phyloP scores from a whole-genome alignment of 1,140 invertebrate species.

The Drosophila burlai region DNA sequence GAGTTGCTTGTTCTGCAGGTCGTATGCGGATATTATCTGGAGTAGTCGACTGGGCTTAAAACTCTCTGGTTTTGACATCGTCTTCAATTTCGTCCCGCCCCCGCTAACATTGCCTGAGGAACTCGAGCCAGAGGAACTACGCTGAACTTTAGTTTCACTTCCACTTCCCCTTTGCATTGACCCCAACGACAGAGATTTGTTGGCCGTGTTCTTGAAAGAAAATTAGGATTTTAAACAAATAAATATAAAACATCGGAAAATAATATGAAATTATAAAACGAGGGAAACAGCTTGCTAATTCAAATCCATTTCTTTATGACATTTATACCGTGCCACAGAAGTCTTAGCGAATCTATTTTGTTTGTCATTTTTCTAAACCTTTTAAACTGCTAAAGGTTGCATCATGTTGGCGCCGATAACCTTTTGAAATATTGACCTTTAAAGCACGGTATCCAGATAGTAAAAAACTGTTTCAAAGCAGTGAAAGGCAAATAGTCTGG shows the following conservation, averaged over 20 bases:
- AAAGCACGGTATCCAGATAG: no score
- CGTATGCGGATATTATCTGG: conserved; percentile 74
- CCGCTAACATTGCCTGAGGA: conserved; percentile 34
- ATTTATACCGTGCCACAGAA: no score
- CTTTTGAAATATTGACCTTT: no score
- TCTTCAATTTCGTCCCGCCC: background rate
- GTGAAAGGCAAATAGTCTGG: no score
- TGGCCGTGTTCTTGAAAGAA: background rate
- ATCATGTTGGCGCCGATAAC: no score
- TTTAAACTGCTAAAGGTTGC: no score
- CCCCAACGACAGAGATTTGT: conserved; percentile 21
- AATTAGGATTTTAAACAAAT: background rate
- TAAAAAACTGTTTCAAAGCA: no score
- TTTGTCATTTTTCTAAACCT: no score
- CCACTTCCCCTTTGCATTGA: conserved; percentile 13
- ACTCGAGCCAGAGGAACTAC: conserved; percentile 65
- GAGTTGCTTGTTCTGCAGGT: conserved; percentile 77
- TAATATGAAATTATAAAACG: no score
- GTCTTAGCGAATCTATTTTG: no score
- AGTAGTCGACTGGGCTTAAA: conserved; percentile 62
- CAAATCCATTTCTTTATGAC: no score
- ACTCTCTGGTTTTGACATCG: conserved; percentile 33
- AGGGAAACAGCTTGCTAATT: no score
- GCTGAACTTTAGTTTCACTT: conserved; percentile 62
- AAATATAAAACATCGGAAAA: background rate